Conservation (phyloP, 1,140 invertebrate species). For the Augochlora pura region DNA sequence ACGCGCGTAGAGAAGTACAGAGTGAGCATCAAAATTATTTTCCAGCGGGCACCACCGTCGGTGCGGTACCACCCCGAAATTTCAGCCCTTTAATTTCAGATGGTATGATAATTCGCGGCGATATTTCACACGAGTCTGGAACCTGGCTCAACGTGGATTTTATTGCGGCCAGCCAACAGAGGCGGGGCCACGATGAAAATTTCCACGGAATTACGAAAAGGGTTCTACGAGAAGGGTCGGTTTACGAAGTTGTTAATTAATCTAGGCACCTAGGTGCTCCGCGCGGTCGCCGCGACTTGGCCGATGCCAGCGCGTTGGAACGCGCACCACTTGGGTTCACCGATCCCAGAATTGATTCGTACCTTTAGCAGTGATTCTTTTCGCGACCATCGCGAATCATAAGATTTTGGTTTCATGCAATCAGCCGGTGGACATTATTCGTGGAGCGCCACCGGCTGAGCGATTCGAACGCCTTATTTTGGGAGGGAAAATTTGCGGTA, state of each 20-base stretch:
- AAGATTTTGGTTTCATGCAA: too few relatives aligned
- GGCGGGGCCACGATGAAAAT: constrained; percentile 46
- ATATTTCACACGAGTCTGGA: constrained; percentile 74
- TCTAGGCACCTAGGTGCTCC: constrained; percentile 55
- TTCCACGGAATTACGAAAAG: constrained; percentile 57
- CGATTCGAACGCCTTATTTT: background rate
- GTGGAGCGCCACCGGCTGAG: background rate
- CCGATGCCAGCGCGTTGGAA: background rate
- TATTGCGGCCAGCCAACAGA: constrained; percentile 59
- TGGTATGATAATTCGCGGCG: constrained; percentile 76
- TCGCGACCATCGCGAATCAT: too few relatives aligned
- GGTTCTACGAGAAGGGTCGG: constrained; percentile 46
- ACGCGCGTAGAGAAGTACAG: constrained; percentile 55
- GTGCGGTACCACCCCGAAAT: constrained; percentile 68
- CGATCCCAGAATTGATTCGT: background rate
- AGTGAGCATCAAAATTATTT: constrained; percentile 72
- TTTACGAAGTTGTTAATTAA: constrained; percentile 64
- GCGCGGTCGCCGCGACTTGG: constrained; percentile 21
- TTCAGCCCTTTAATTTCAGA: constrained; percentile 77
- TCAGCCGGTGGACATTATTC: background rate
- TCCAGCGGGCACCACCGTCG: constrained; percentile 59
- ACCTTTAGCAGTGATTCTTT: too few relatives aligned
- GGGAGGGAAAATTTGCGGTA: background rate
- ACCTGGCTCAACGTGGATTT: constrained; percentile 71
- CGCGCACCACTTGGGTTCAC: background rate